phyloP scores from a whole-genome alignment of 53 echinoderm and acorn worm species.

The Holothuria scabra region DNA sequence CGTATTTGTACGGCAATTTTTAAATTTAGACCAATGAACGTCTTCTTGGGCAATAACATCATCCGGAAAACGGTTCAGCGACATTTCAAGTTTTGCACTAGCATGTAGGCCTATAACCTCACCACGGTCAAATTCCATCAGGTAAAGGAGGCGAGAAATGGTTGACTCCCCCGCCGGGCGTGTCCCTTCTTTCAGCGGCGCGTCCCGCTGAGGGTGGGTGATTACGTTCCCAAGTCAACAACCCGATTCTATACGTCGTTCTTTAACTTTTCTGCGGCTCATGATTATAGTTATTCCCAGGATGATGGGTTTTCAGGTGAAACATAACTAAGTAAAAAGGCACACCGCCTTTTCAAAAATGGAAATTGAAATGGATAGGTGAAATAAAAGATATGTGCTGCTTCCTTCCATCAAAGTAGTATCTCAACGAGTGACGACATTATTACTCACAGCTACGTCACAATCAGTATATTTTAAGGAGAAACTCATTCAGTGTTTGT shows the following conservation, averaged over 20 bases:
- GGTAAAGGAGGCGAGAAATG: constrained; percentile 10
- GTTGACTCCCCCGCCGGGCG: constrained; percentile 23
- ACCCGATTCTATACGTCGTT: constrained; percentile 4
- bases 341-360: not conserved
- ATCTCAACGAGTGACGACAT: too few species aligned
- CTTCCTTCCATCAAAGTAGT: too few species aligned
- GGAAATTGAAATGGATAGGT: too few species aligned
- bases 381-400: too few species aligned
- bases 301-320: constrained; percentile 39
- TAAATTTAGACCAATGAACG: too few species aligned
- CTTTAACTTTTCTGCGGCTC: not conserved
- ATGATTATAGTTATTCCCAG: constrained; percentile 7
- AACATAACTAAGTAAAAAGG: constrained; percentile 24
- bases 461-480: too few species aligned
- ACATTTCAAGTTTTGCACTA: too few species aligned
- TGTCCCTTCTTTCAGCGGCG: constrained; percentile 29
- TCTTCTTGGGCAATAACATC: too few species aligned
- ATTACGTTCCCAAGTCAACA: constrained; percentile 41
- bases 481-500: too few species aligned
- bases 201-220: constrained; percentile 20
- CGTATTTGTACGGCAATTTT: too few species aligned
- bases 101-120: not conserved
- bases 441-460: too few species aligned
- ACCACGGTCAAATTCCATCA: constrained; percentile 14
- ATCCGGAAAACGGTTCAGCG: too few species aligned